A percentile compares a stretch with the other conserved stretches of the same genome.
phyloP scores from a whole-genome alignment of 2,113 vertebrate genomes.

The Dasyprocta punctata region DNA sequence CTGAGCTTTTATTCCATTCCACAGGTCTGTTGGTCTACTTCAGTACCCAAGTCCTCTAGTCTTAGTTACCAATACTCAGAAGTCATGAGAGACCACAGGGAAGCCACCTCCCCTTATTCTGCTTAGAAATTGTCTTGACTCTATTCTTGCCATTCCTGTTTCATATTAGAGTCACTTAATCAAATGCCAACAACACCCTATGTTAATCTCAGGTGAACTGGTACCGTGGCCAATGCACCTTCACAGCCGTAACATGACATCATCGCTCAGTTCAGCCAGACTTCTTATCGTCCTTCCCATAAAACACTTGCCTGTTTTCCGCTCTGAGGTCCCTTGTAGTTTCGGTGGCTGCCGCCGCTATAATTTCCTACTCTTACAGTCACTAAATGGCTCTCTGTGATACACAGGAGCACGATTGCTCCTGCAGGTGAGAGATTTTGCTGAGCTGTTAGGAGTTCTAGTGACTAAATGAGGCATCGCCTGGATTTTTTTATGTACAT shows the following conservation, averaged over 20 bases:
- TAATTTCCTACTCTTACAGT: conserved; percentile 4
- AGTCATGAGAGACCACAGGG: background rate
- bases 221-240: background rate
- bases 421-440: background rate
- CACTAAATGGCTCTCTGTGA: conserved; percentile 25
- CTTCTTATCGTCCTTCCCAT: background rate
- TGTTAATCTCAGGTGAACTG: background rate
- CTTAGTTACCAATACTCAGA: background rate
- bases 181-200: background rate
- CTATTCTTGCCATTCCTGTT: background rate
- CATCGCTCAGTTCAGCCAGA: background rate
- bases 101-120: background rate
- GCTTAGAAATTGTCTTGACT: background rate
- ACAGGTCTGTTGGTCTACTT: background rate
- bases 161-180: background rate
- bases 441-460: background rate
- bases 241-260: background rate
- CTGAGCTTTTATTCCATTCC: background rate
- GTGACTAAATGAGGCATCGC: background rate
- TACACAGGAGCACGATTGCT: background rate
- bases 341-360: background rate
- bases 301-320: background rate
- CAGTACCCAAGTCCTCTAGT: background rate
- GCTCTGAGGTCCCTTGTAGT: background rate
- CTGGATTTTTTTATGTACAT: background rate